Evolutionary conservation across 2,797 vertebrate genomes (phyloP), one percentile per base, ranked within the genome.

Genomic region (Acridotheres tristis): DNA sequence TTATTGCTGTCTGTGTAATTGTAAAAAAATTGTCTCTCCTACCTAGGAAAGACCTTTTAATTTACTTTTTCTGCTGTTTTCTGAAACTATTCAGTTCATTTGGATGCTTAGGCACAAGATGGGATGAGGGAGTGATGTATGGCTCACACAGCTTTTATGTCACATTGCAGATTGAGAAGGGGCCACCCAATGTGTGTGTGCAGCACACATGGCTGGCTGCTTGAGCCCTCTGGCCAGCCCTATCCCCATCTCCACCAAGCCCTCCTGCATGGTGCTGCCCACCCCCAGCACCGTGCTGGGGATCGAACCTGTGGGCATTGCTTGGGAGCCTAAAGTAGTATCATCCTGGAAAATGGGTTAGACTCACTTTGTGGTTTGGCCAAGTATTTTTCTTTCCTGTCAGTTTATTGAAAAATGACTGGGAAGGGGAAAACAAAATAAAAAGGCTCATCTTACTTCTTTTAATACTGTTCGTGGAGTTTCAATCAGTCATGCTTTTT

Each of bases 401-500:
- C 16, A 66, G 26, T 63, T 74, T 78, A 42, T 45, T 90, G 63
- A 75, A 85, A 88, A 94, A 90, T 27, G 2, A 34, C 10, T 17
- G 5, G 8, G 16, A 45, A 42, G 22, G 8, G 7, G 10, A 20
- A 65, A 50, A 32, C 59, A 68, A 69, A 54, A 36, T 38, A 47
- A 79, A 65, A 77, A 55, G 16, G 22, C 25, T 92, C 4, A 2
- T 85, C 45, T 63, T 54, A 18, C 40, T 68, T 85, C 21, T 57
- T 89, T 55, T 80, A 57, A 57, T 77, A n/a, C 21, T 11, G 5
- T 61, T 65, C 0, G 4, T 68, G 26, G 57, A 74, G 61, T 83
- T 96, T 87, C 88, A 86, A 95, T 90, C 83, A 80, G 69, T 88
- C 43, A 50, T 69, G 65, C 36, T 81, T 80, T 93, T 91, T 94